Evolutionary conservation across 2,888 invertebrate species (phyloP), one percentile per base, ranked within the genome.

Genomic region (Mythimna loreyi): DNA sequence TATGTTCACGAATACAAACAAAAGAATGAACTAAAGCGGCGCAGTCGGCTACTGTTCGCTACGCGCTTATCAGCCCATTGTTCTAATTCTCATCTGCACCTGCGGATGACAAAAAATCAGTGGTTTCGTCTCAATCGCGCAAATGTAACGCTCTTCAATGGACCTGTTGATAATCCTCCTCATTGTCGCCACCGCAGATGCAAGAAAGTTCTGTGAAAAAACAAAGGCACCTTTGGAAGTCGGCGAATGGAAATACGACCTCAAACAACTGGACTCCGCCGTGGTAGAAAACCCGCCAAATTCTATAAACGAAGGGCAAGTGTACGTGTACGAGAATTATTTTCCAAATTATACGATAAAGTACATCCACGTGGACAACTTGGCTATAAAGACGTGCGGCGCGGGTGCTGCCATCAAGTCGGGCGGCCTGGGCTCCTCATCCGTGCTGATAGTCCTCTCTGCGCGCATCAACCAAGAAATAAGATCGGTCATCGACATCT

Each of bases 321-420:
- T 91, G 21, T 94, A 94, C 76, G 93, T 94, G 11, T 95, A 95
- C 75, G 94, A 94, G 50, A 95, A 95, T 68, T 79, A 86, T 58
- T 95, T 95, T 75, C 92, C 93, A 0, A 91, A 89, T 4, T 86
- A 90, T 71, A 88, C 83, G 0, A 94, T 95, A 16, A 90, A 87
- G 64, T 95, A 95, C 66, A 89, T 95, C 3, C 89, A 93, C 58
- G 94, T 94, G 0, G 93, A 94, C 55, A 94, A 95, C 60, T 83
- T 94, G 21, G 94, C 94, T 0, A 87, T 91, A 0, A 89, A 79
- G 56, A 89, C 93, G 0, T 94, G 94, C 62, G 94, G 94, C 2
- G 94, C 94, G 0, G 90, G 86, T 53, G 92, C 93, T 0, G 62
- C 79, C 0, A 86, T 95, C 8, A 92, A 87, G 73, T 83, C 84